phyloP scores from a whole-genome alignment of 2,888 invertebrate genomes.

The Pristionchus mayeri region DNA sequence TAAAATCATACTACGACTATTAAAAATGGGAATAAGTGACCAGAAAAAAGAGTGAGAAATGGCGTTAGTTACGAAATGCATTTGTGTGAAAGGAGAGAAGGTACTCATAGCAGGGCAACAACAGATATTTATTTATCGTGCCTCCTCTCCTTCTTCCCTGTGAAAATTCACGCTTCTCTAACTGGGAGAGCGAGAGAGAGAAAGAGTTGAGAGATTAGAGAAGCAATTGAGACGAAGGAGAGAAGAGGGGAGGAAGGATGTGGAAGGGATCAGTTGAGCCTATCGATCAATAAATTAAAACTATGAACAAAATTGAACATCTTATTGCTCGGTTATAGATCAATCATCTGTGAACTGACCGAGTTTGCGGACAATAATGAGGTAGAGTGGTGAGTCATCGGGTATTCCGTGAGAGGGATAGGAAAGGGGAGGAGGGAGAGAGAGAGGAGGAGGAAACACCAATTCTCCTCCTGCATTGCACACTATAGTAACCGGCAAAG shows the following conservation, averaged over 20 bases:
- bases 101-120: background rate
- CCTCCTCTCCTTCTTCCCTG: background rate
- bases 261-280: background rate
- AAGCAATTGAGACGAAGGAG: background rate
- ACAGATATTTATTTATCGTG: background rate
- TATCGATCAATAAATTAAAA: background rate
- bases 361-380: background rate
- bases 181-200: background rate
- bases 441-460: background rate
- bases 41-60: background rate
- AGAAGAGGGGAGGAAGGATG: background rate
- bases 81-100: background rate
- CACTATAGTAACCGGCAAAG: background rate
- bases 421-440: background rate
- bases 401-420: conserved; percentile 11
- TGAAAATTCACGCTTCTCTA: conserved; percentile 25
- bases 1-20: background rate
- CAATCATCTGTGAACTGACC: background rate
- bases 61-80: background rate
- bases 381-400: background rate
- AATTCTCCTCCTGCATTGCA: background rate
- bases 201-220: conserved; percentile 4
- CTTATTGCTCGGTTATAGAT: background rate
- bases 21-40: background rate
- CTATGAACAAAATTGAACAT: background rate